Conservation (phyloP, 2,888 invertebrate species). For the Athalia cordata region DNA sequence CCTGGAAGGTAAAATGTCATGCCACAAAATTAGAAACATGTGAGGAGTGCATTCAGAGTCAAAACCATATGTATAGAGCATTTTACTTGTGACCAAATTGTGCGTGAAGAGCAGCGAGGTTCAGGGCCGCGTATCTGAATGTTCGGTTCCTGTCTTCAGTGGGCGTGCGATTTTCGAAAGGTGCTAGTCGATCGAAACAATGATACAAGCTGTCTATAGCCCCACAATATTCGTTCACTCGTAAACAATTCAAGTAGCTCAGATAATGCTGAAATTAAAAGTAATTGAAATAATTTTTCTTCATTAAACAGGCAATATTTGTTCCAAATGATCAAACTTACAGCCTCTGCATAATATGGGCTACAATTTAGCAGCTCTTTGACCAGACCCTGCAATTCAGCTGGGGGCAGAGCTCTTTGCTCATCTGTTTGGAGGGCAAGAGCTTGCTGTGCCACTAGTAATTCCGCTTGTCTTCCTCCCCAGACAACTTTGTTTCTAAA, state of each 20-base stretch:
- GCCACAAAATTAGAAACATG: slow-evolving; percentile 28
- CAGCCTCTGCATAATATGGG: slow-evolving; percentile 88
- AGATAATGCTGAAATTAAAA: slow-evolving; percentile 85
- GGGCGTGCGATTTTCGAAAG: slow-evolving; percentile 73
- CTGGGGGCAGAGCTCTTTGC: slow-evolving; percentile 84
- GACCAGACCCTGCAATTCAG: slow-evolving; percentile 84
- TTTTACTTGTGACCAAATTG: slow-evolving; percentile 87
- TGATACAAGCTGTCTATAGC: slow-evolving; percentile 87
- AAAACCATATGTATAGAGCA: slow-evolving; percentile 1
- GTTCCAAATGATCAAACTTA: slow-evolving; percentile 73
- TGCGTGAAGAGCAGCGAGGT: slow-evolving; percentile 90
- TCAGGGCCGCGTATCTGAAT: slow-evolving; percentile 92
- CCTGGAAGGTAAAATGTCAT: slow-evolving; percentile 73
- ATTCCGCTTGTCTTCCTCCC: slow-evolving; percentile 92
- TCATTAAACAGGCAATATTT: too few relatives aligned
- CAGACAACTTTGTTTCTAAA: slow-evolving; percentile 79
- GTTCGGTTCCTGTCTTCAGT: slow-evolving; percentile 78
- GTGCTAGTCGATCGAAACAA: slow-evolving; percentile 83
- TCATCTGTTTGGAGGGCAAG: slow-evolving; percentile 88
- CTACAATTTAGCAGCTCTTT: slow-evolving; percentile 84
- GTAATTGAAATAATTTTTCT: background rate
- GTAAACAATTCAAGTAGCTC: slow-evolving; percentile 91
- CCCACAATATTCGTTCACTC: slow-evolving; percentile 91
- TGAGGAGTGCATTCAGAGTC: background rate
- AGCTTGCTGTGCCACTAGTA: slow-evolving; percentile 91